Percentiles rank a stretch among this genome's conserved stretches.
phyloP scores from a whole-genome alignment of 2,113 vertebrate species.

The Bos javanicus region DNA sequence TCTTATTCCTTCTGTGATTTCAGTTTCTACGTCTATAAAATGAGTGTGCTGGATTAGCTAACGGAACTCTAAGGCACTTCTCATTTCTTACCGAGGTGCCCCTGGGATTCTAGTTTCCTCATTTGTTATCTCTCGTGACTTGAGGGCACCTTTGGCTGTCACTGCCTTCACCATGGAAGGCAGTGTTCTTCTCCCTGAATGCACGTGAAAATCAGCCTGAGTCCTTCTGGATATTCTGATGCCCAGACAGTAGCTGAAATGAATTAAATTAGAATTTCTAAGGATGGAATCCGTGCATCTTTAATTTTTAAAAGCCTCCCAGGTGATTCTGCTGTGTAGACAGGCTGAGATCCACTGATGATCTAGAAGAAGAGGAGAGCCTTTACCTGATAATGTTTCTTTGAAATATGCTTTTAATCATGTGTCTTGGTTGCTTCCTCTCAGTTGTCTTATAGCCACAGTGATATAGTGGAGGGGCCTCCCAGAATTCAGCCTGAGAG shows the following conservation, averaged over 20 bases:
- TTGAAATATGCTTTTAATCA: neutral
- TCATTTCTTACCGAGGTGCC: neutral
- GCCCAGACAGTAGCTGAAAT: neutral
- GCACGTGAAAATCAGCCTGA: neutral
- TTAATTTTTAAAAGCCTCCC: neutral
- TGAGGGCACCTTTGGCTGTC: neutral
- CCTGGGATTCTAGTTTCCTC: neutral
- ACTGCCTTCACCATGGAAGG: neutral
- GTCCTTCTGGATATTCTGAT: neutral
- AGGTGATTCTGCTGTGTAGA: neutral
- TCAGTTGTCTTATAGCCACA: neutral
- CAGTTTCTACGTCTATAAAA: neutral
- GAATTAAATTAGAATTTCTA: neutral
- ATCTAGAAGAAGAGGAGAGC: neutral
- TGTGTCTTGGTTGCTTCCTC: neutral
- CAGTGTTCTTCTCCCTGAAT: neutral
- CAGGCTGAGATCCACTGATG: neutral
- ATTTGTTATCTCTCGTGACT: neutral
- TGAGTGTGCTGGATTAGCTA: neutral
- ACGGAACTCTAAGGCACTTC: neutral
- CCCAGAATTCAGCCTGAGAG: neutral
- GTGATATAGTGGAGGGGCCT: neutral
- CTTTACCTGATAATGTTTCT: neutral
- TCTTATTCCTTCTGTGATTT: neutral
- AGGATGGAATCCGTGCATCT: neutral